These are phyloP conservation scores for Acrossocheilus wenchowensis DNA, from an alignment of 2,797 vertebrate species.

Conservation along the genomic window DNA sequence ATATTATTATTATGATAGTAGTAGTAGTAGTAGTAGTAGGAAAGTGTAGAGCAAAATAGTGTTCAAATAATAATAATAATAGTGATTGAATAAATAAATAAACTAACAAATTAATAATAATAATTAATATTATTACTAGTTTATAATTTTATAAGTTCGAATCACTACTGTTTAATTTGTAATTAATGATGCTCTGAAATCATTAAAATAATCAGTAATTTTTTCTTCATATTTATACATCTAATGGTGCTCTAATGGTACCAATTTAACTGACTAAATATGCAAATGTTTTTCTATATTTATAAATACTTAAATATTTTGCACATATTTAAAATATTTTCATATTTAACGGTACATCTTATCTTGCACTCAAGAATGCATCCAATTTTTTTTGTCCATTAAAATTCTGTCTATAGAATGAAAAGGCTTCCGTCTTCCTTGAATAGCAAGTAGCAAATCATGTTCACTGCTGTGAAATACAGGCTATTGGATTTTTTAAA, in stretches of 20 bases:
- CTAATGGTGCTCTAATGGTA: not conserved
- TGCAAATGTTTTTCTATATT: not conserved
- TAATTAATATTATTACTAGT: not conserved
- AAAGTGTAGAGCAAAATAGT: not conserved
- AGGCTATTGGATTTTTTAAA: not conserved
- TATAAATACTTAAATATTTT: not conserved
- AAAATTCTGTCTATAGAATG: no score
- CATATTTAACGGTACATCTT: not conserved
- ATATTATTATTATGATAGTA: no score
- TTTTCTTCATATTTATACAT: not conserved
- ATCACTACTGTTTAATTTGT: not conserved
- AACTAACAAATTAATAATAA: not conserved
- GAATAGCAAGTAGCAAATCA: not conserved
- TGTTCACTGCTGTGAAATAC: not conserved
- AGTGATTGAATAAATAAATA: not conserved
- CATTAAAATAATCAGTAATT: not conserved
- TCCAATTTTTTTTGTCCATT: not conserved
- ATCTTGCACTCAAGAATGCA: not conserved
- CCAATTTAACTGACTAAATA: not conserved
- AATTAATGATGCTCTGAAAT: not conserved
- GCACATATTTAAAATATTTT: not conserved
- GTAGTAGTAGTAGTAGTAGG: no score
- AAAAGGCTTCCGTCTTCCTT: not conserved
- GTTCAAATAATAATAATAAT: not conserved
- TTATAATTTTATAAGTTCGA: not conserved